Conservation (phyloP, 2,113 vertebrate genomes). For the Callocephalon fimbriatum region DNA sequence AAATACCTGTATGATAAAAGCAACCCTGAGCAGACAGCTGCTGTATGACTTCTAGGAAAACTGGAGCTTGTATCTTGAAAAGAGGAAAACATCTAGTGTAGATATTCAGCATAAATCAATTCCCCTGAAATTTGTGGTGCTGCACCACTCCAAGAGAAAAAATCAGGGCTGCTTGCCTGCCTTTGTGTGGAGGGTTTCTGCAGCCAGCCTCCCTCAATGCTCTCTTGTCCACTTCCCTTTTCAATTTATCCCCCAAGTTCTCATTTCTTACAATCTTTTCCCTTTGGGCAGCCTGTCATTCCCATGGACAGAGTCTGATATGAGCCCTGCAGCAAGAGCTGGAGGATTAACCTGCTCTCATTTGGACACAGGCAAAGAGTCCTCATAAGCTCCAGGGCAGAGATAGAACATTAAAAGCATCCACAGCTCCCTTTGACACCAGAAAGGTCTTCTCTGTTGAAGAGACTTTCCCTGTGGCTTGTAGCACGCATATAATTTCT, state of each 20-base stretch:
- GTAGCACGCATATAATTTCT: not conserved
- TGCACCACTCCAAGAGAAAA: not conserved
- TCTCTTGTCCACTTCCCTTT: conserved; percentile 30
- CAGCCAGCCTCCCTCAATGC: not conserved
- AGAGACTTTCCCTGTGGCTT: conserved; percentile 37
- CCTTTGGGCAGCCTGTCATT: not conserved
- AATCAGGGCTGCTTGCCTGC: not conserved
- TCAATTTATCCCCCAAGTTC: not conserved
- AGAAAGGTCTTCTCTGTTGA: not conserved
- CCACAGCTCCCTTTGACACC: not conserved
- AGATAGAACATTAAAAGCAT: not conserved
- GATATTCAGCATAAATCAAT: not conserved
- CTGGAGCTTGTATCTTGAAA: not conserved
- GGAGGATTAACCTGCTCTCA: not conserved
- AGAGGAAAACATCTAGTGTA: not conserved
- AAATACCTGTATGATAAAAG: not conserved
- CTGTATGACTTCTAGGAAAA: not conserved
- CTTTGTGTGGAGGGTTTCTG: not conserved
- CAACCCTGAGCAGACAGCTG: not conserved
- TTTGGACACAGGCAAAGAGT: not conserved
- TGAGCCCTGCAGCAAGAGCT: not conserved
- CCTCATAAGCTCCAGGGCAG: not conserved
- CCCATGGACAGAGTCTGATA: not conserved
- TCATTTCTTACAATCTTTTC: not conserved
- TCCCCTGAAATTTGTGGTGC: not conserved